Base-by-base conservation (phyloP, 2,113 vertebrate genomes). In the Platysteira castanea region DNA sequence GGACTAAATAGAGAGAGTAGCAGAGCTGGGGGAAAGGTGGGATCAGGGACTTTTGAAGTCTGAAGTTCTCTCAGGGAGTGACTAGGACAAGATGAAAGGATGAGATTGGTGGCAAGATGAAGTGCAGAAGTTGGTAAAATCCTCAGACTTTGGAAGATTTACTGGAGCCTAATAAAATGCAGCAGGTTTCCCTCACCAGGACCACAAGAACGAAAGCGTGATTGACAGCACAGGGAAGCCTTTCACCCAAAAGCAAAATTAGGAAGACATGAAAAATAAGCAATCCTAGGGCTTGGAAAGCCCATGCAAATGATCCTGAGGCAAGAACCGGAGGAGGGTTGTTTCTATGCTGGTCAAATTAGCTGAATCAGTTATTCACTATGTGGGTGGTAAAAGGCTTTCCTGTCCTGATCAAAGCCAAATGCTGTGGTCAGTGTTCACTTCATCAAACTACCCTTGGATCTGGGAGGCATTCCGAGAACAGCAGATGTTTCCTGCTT, bases 401-500 rank as follows among this genome's bases (percentile, higher is more conserved):
- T 57, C 59, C n/a, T 77, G n/a, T 56, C 44, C 31, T 68, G 46
- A 56, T 26, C 49, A 57, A 86, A 88, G 35, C 42, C 37, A 42
- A 76, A 21, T 1, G 0, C 19, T 1, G 0, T 1, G 1, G 39
- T 61, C 0, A 0, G 12, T 33, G 46, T 39, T 76, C 10, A 24
- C 30, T 44, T 63, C 3, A 6, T 47, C 49, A 26, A 1, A 4
- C 6, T 5, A 22, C 13, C 44, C 27, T 60, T 13, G n/a, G 54
- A 3, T 1, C 39, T 63, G 44, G 28, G 49, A 69, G 53, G 23
- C 1, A 0, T 20, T 42, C 0, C 0, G 50, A n/a, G n/a, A 35
- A 27, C 8, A 14, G 23, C 0, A 0, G 44, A n/a, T 15, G 6
- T 2, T 1, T 53, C 35, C 69, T 1, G 0, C 39, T 63, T 57